Evolutionary conservation across 1,140 invertebrate species (phyloP).

Genomic region (Geopemphigus sp.): DNA sequence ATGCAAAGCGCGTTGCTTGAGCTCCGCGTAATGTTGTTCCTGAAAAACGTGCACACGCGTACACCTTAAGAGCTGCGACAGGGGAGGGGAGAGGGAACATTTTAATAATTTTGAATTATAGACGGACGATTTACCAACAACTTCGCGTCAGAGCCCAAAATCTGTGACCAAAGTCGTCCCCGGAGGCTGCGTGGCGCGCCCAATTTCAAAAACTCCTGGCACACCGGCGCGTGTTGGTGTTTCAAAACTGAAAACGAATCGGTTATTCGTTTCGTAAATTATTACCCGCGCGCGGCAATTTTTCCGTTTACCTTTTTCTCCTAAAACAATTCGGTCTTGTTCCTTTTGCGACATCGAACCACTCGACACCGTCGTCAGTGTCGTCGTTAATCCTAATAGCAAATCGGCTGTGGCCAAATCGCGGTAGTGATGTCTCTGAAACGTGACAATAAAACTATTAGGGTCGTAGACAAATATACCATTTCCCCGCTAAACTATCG

Average conservation of each 20-base stretch:
- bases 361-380: not conserved
- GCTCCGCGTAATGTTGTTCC: conserved; percentile 57
- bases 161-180: conserved; percentile 75
- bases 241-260: conserved; percentile 58
- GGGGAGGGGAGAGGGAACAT: no score
- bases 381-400: conserved; percentile 2
- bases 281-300: no score
- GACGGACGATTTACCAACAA: conserved; percentile 59
- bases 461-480: no score
- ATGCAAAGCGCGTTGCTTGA: conserved; percentile 80
- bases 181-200: conserved; percentile 77
- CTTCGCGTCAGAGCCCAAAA: conserved; percentile 73
- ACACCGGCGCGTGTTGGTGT: conserved; percentile 70
- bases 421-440: conserved; percentile 29
- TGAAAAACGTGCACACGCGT: not conserved
- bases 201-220: conserved; percentile 81
- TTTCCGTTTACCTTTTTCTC: conserved; percentile 29
- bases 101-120: no score
- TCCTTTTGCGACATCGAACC: not conserved
- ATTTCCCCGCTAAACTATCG: no score
- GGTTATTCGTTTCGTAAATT: no score
- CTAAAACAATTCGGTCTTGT: conserved; percentile 24
- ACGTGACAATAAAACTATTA: not conserved
- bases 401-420: conserved; percentile 33
- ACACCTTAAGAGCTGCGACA: no score